A percentile compares a stretch with the other conserved stretches of the same genome.
Conservation (phyloP, 2,888 invertebrate species). For the Drosophila suboccidentalis region DNA sequence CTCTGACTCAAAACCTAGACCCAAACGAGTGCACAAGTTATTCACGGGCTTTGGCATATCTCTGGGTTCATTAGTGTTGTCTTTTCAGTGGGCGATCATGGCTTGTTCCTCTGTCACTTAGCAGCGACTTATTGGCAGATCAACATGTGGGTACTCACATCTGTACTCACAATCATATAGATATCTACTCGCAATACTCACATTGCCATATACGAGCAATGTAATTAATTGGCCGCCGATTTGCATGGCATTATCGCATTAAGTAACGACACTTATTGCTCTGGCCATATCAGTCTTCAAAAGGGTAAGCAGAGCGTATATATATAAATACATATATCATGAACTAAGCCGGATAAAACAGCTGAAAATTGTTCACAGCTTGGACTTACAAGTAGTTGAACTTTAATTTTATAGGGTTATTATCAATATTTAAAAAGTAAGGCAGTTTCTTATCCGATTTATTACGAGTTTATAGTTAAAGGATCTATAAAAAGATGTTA, state of each 20-base stretch:
- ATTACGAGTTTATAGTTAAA: background rate
- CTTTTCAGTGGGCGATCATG: constrained; percentile 70
- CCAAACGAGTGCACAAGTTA: constrained; percentile 66
- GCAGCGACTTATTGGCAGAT: constrained; percentile 72
- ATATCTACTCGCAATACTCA: constrained; percentile 21
- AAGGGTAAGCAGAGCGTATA: constrained; percentile 10
- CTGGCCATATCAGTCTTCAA: constrained; percentile 17
- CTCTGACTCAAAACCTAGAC: constrained; percentile 5
- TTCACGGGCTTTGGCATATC: constrained; percentile 67
- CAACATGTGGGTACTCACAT: constrained; percentile 57
- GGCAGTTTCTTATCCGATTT: background rate
- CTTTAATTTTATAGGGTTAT: constrained; percentile 4
- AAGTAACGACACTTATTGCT: constrained; percentile 49
- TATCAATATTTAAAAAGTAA: constrained; percentile 5
- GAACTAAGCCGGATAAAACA: constrained; percentile 27
- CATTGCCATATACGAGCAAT: constrained; percentile 18
- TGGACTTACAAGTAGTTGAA: constrained; percentile 23
- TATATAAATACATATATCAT: constrained; percentile 7
- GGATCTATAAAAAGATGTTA: too few relatives aligned
- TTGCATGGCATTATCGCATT: constrained; percentile 64
- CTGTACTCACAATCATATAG: constrained; percentile 28
- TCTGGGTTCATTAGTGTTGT: constrained; percentile 74
- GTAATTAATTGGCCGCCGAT: constrained; percentile 73
- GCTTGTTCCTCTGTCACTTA: constrained; percentile 56
- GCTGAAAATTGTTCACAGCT: constrained; percentile 35